phyloP scores from a whole-genome alignment of 2,888 invertebrate genomes.

The Melipona beecheii region DNA sequence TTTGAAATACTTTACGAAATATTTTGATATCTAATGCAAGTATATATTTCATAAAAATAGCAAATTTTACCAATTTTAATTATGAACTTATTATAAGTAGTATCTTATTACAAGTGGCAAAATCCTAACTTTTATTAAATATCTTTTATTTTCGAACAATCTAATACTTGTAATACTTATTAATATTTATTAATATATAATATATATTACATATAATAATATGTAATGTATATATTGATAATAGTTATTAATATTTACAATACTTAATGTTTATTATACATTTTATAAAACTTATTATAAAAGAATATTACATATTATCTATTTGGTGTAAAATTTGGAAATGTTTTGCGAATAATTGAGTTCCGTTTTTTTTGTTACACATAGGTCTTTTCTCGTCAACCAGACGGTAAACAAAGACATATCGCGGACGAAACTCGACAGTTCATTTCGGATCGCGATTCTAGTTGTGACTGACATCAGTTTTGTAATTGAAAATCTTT shows the following conservation, averaged over 20 bases:
- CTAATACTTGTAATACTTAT: neutral
- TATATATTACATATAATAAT: neutral
- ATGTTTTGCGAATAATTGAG: neutral
- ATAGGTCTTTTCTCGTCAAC: neutral
- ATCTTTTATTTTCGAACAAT: neutral
- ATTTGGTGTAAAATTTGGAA: neutral
- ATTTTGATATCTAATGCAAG: neutral
- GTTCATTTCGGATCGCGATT: constrained; percentile 43
- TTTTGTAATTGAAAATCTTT: constrained; percentile 25
- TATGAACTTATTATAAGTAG: neutral
- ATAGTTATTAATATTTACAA: no score
- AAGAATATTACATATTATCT: no score
- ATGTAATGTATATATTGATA: no score
- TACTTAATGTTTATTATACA: no score
- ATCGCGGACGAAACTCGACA: constrained; percentile 21
- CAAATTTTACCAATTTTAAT: neutral
- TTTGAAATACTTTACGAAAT: neutral
- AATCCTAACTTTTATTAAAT: neutral
- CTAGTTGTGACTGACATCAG: constrained; percentile 38
- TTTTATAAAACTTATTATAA: no score
- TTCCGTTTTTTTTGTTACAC: neutral
- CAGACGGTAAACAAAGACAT: constrained; percentile 33
- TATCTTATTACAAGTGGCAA: neutral
- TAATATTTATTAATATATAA: neutral
- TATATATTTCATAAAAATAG: neutral